These are phyloP conservation scores for Rhogogaster chlorosoma DNA, from an alignment of 2,888 invertebrate species.

Conservation along the genomic window DNA sequence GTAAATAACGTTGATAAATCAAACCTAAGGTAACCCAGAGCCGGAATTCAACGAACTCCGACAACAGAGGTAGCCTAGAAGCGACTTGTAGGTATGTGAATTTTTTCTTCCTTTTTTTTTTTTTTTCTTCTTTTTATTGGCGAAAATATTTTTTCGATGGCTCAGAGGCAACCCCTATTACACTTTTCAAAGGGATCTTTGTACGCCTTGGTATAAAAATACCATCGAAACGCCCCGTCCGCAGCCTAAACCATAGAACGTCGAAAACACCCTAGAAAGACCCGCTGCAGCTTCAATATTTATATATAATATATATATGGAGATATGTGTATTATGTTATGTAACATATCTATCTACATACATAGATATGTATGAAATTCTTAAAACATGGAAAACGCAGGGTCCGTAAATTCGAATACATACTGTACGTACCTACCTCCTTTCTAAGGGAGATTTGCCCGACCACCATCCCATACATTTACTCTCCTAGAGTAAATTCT, in stretches of 20 bases:
- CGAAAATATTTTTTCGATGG: slow-evolving; percentile 1
- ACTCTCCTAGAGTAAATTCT: neutral
- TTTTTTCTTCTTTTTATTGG: neutral
- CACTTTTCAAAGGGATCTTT: slow-evolving; percentile 42
- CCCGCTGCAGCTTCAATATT: neutral
- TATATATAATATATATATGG: neutral
- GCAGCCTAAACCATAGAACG: neutral
- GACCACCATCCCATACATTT: neutral
- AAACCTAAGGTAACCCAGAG: neutral
- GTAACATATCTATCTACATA: neutral
- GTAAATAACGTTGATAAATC: slow-evolving; percentile 23
- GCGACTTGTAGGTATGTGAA: neutral
- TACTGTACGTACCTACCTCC: neutral
- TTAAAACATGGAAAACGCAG: slow-evolving; percentile 17
- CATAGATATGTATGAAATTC: slow-evolving; percentile 5
- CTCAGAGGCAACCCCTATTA: slow-evolving; percentile 12
- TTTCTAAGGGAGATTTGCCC: neutral
- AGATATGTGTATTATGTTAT: neutral
- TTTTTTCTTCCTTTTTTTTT: neutral
- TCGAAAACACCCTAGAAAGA: slow-evolving; percentile 5
- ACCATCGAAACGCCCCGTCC: slow-evolving; percentile 25
- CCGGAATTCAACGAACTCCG: neutral
- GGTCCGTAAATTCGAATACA: neutral
- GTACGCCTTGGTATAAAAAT: slow-evolving; percentile 25
- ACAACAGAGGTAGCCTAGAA: neutral